Evolutionary conservation across 2,888 invertebrate species (phyloP).

Genomic region (Acanthacorydalis orientalis): DNA sequence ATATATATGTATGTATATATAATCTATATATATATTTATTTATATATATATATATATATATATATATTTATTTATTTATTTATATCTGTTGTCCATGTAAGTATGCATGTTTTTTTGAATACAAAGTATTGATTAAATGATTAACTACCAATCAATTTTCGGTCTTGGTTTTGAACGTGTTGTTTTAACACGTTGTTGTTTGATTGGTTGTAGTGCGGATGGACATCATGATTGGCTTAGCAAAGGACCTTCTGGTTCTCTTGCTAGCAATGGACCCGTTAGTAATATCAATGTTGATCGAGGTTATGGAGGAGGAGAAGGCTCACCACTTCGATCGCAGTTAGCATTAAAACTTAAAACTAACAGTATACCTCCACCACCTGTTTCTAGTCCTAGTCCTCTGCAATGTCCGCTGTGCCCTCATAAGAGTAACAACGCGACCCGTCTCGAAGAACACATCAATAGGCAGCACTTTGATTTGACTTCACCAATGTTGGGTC

Average conservation of each 20-base stretch:
- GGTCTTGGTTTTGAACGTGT: too few relatives aligned
- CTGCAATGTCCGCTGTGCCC: constrained; percentile 61
- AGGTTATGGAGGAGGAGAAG: constrained; percentile 33
- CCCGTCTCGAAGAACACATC: constrained; percentile 64
- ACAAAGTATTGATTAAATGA: too few relatives aligned
- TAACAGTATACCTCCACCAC: constrained; percentile 17
- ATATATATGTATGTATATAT: too few relatives aligned
- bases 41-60: too few relatives aligned
- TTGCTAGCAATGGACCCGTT: neutral
- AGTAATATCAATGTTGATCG: constrained; percentile 5
- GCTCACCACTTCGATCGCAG: constrained; percentile 55
- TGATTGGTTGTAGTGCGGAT: neutral
- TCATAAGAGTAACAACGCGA: constrained; percentile 55
- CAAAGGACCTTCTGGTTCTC: constrained; percentile 12
- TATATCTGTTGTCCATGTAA: too few relatives aligned
- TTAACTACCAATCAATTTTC: too few relatives aligned
- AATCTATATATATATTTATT: too few relatives aligned
- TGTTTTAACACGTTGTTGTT: too few relatives aligned
- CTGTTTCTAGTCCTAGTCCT: constrained; percentile 9
- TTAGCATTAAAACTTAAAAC: constrained; percentile 49
- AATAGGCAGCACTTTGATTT: constrained; percentile 71
- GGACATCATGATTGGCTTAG: constrained; percentile 17
- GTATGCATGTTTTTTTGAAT: too few relatives aligned
- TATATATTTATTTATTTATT: too few relatives aligned
- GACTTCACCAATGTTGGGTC: constrained; percentile 49